Evolutionary conservation across 2,113 vertebrate genomes (phyloP).

Genomic region (Aspidoscelis tigris): DNA sequence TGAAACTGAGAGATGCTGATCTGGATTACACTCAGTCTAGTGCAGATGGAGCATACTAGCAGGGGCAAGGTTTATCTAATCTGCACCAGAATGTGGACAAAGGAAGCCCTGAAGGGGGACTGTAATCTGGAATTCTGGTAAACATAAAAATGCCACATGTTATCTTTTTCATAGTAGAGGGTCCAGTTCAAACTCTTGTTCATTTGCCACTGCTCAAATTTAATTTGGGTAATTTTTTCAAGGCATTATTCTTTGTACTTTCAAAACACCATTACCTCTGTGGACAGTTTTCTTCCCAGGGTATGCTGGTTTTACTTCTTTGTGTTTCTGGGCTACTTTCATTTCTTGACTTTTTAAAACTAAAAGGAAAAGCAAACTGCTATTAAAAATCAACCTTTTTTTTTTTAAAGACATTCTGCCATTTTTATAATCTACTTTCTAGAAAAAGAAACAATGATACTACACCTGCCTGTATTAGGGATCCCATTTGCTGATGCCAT

Average conservation of each 20-base stretch:
- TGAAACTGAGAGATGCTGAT: too few relatives aligned
- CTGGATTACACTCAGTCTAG: too few relatives aligned
- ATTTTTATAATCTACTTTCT: neutral
- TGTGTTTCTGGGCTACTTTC: slow-evolving; percentile 78
- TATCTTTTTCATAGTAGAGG: too few relatives aligned
- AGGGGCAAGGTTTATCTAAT: too few relatives aligned
- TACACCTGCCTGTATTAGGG: too few relatives aligned
- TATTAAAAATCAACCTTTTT: neutral
- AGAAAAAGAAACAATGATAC: neutral
- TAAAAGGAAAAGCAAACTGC: slow-evolving; percentile 49
- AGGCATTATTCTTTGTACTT: neutral
- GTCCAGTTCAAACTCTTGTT: neutral
- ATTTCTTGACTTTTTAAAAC: slow-evolving; percentile 82
- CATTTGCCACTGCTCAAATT: neutral
- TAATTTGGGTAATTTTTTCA: neutral
- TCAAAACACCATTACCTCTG: slow-evolving; percentile 77
- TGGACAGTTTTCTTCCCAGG: slow-evolving; percentile 85
- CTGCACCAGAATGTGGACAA: too few relatives aligned
- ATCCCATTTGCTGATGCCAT: neutral
- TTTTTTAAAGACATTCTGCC: neutral
- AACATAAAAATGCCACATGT: too few relatives aligned
- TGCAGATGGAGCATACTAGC: too few relatives aligned
- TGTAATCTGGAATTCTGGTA: too few relatives aligned
- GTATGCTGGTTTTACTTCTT: slow-evolving; percentile 78
- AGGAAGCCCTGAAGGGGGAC: too few relatives aligned